Percentiles rank a stretch among this genome's conserved stretches.
Evolutionary conservation across 2,888 invertebrate species (phyloP).

Genomic region (Lycophotia porphyrea): DNA sequence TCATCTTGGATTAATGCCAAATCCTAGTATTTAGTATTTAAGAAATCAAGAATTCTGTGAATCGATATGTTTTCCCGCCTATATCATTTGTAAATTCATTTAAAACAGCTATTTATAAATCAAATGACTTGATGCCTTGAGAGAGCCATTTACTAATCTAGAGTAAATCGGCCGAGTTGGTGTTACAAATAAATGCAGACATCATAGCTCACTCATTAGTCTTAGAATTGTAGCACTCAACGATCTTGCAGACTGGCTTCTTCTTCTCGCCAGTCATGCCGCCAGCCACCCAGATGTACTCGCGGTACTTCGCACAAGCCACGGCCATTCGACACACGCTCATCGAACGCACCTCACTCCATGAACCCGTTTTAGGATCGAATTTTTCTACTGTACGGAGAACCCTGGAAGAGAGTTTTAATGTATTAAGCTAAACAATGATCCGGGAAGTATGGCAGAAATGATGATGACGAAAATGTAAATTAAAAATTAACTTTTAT

Average conservation of each 20-base stretch:
- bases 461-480: neutral
- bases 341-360: slow-evolving; percentile 91
- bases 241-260: slow-evolving; percentile 89
- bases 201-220: slow-evolving; percentile 88
- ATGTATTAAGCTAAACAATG: neutral
- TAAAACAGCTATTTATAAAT: neutral
- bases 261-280: slow-evolving; percentile 92
- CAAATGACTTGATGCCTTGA: neutral
- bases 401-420: slow-evolving; percentile 81
- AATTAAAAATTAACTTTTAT: neutral
- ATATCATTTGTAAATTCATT: neutral
- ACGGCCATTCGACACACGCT: slow-evolving; percentile 91
- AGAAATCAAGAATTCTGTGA: neutral
- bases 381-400: slow-evolving; percentile 91
- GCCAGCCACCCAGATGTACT: slow-evolving; percentile 93
- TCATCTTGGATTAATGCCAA: slow-evolving; percentile 1
- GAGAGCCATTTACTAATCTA: neutral
- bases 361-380: slow-evolving; percentile 89
- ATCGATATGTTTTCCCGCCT: neutral
- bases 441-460: neutral
- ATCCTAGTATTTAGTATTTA: neutral
- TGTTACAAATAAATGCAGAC: neutral
- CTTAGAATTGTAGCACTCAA: slow-evolving; percentile 92
- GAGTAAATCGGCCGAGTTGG: too few relatives aligned
- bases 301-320: slow-evolving; percentile 91